phyloP scores from a whole-genome alignment of 2,888 invertebrate species.

The Zeuzera pyrina region DNA sequence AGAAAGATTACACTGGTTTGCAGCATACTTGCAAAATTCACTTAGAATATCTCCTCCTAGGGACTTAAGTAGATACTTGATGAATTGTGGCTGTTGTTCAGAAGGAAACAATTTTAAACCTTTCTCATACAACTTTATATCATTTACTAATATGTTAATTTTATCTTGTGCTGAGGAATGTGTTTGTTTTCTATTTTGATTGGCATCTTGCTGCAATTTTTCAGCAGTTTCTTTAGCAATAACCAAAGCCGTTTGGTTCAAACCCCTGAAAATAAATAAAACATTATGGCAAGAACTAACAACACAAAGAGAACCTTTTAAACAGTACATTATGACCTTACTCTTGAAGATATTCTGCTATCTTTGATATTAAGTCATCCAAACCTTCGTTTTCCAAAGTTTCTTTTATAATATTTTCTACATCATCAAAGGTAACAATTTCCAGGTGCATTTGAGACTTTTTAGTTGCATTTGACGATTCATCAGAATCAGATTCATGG shows the following conservation, averaged over 20 bases:
- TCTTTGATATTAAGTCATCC: conserved; percentile 78
- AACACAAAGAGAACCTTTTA: not conserved
- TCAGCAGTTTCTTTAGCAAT: conserved; percentile 83
- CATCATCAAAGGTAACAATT: conserved; percentile 77
- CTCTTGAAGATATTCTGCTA: conserved; percentile 81
- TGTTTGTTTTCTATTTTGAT: conserved; percentile 80
- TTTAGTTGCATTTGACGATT: conserved; percentile 51
- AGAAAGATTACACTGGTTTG: conserved; percentile 79
- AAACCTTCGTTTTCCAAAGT: conserved; percentile 80
- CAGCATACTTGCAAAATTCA: conserved; percentile 84
- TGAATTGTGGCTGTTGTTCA: conserved; percentile 78
- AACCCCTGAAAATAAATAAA: conserved; percentile 49
- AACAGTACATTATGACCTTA: conserved; percentile 29
- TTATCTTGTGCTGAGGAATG: conserved; percentile 88
- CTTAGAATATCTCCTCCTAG: conserved; percentile 87
- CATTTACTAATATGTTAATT: conserved; percentile 81
- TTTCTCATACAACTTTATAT: conserved; percentile 86
- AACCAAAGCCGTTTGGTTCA: conserved; percentile 78
- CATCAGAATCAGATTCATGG: conserved; percentile 80
- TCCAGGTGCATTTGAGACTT: conserved; percentile 67
- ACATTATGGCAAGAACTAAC: not conserved
- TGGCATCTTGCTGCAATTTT: conserved; percentile 80
- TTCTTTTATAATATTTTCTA: conserved; percentile 76
- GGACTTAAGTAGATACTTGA: conserved; percentile 88
- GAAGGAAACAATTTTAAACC: conserved; percentile 77